Conservation (phyloP, 2,888 invertebrate species). For the Temnothorax ravouxi region DNA sequence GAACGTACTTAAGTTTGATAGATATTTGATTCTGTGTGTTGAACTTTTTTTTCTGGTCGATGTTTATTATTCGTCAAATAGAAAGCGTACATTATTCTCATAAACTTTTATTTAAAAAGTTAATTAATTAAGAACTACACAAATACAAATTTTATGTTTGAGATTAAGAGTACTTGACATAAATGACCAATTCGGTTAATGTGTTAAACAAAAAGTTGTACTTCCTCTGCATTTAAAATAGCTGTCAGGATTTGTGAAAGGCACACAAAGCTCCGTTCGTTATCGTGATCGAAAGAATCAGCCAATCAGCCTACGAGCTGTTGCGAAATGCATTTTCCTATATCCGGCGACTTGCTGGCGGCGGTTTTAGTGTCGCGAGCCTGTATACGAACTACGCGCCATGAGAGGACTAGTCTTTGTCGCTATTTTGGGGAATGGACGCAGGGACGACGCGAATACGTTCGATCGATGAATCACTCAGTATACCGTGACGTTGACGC, state of each 20-base stretch:
- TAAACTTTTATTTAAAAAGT: not conserved
- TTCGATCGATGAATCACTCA: slow-evolving; percentile 86
- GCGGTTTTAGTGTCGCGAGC: slow-evolving; percentile 69
- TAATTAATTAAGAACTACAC: not conserved
- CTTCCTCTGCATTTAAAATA: slow-evolving; percentile 24
- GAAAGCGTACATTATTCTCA: not conserved
- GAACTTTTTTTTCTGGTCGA: not conserved
- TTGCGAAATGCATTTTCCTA: slow-evolving; percentile 76
- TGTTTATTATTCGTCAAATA: not conserved
- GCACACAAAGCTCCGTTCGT: slow-evolving; percentile 55
- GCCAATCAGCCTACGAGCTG: slow-evolving; percentile 62
- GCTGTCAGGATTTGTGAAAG: slow-evolving; percentile 20
- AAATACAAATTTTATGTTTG: not conserved
- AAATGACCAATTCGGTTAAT: not conserved
- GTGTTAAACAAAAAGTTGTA: slow-evolving; percentile 5
- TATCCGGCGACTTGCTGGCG: slow-evolving; percentile 70
- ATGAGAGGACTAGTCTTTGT: slow-evolving; percentile 79
- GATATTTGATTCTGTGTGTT: not conserved
- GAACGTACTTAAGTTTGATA: not conserved
- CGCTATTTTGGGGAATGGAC: slow-evolving; percentile 82
- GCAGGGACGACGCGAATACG: slow-evolving; percentile 78
- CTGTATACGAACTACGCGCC: slow-evolving; percentile 60
- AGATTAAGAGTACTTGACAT: not conserved
- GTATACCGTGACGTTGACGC: slow-evolving; percentile 84
- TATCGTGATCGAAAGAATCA: slow-evolving; percentile 77